phyloP scores from a whole-genome alignment of 2,888 invertebrate species.

The Plutella xylostella region DNA sequence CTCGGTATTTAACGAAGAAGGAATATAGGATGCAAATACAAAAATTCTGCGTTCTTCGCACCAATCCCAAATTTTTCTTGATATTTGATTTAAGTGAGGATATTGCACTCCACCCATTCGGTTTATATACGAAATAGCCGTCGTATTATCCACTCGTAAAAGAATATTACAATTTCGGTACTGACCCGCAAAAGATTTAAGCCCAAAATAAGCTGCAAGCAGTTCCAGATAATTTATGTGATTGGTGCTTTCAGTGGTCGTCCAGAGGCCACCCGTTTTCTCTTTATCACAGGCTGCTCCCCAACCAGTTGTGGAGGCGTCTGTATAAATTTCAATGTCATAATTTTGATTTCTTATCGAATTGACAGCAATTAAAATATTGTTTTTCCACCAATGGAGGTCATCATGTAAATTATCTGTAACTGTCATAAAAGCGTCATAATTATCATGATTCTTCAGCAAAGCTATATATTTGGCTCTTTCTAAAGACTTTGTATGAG shows the following conservation, averaged over 20 bases:
- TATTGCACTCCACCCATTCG: conserved; percentile 7
- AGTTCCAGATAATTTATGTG: conserved; percentile 7
- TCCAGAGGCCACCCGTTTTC: conserved; percentile 1
- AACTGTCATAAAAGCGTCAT: background rate
- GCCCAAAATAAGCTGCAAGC: conserved; percentile 5
- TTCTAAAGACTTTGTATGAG: conserved; percentile 2
- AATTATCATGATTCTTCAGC: background rate
- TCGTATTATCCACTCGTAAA: conserved; percentile 5
- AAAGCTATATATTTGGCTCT: conserved; percentile 2
- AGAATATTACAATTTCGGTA: background rate
- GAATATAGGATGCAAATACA: conserved; percentile 6
- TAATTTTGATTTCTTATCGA: background rate
- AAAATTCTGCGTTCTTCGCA: conserved; percentile 4
- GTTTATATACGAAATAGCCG: conserved; percentile 4
- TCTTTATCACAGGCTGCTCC: background rate
- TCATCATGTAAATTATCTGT: background rate
- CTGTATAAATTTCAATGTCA: conserved; percentile 1
- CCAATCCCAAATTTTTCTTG: conserved; percentile 7
- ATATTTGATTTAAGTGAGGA: conserved; percentile 3
- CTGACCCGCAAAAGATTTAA: conserved; percentile 3
- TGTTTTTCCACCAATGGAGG: conserved; percentile 1
- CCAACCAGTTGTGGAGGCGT: background rate
- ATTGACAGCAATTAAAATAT: background rate
- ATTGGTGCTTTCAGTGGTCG: background rate
- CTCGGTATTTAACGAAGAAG: conserved; percentile 1